Evolutionary conservation across 1,140 invertebrate genomes (phyloP), one percentile per base, ranked within the genome.

Genomic region (Cydia splendana): DNA sequence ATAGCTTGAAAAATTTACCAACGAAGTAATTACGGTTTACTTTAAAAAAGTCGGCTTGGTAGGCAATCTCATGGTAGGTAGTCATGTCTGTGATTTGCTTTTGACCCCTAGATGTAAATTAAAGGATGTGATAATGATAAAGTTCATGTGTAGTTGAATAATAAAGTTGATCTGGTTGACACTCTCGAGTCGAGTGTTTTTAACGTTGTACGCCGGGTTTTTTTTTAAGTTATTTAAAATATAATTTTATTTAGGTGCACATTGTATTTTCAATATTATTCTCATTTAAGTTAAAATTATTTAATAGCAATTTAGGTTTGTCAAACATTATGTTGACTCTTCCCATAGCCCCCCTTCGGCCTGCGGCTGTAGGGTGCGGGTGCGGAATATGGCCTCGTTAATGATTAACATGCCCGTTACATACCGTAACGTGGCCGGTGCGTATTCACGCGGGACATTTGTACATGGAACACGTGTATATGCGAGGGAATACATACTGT

Each of bases 391-490:
- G 13, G 34, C 67, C 10, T 71, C 67, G 67, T 42, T 71, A 71
- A 71, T 71, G 34, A 71, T 71, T 71, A 42, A 71, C 67, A 71
- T 42, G 34, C 15, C 65, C 30, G 67, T 71, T 71, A 71, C 67
- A 38, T 45, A 38, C 28, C 28, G 34, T 42, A 38, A 71, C 67
- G 28, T 38, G 15, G 30, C 34, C 28, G 28, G 15, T n/a, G 28
- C 15, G 20, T 69, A 69, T 69, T 34, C 28, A 57, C 53, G 57
- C 57, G 15, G 51, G 57, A 62, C 57, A 62, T 62, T 62, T 24
- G 57, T 62, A 24, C 24, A 62, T 62, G 20, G 57, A 62, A 62
- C 20, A 62, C 57, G 57, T 62, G 57, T 62, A 24, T 62, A 24
- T 7, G 57, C 57, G 18, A 18, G 15, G 15, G 5, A 18, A 18